Percentiles rank a stretch among this genome's conserved stretches.
Conservation (phyloP, 2,113 vertebrate genomes). For the Chloropsis cyanopogon region DNA sequence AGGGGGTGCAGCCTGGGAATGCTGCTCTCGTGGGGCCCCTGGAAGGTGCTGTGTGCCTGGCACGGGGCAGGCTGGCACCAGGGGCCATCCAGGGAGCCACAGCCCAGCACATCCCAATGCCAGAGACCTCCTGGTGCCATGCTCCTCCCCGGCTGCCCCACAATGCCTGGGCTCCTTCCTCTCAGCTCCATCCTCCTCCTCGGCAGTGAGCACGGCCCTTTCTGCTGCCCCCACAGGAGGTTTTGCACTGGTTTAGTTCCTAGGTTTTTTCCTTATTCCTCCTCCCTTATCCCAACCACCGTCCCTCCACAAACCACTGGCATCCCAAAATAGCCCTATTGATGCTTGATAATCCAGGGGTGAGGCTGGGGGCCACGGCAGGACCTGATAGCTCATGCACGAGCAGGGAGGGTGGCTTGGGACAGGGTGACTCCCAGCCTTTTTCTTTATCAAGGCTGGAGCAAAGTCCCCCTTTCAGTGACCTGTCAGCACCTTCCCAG, state of each 20-base stretch:
- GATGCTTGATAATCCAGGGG: accelerated
- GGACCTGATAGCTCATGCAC: neutral
- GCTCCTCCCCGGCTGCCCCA: accelerated
- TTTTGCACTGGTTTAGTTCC: neutral
- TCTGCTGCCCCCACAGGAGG: neutral
- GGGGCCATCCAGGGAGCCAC: neutral
- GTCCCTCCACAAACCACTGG: neutral
- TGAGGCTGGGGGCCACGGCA: neutral
- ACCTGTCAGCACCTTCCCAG: neutral
- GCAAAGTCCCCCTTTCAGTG: neutral
- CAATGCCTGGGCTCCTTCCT: neutral
- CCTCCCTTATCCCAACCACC: neutral
- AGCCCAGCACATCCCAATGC: neutral
- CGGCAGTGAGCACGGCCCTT: neutral
- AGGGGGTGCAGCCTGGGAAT: neutral
- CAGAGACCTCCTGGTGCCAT: accelerated
- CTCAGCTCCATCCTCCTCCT: neutral
- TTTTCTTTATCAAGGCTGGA: neutral
- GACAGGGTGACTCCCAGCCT: neutral
- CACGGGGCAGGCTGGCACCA: neutral
- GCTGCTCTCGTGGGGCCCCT: neutral
- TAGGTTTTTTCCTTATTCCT: neutral
- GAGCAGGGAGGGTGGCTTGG: accelerated
- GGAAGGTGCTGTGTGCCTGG: neutral
- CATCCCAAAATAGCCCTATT: neutral